A percentile compares a stretch with the other conserved stretches of the same genome.
These are phyloP conservation scores for Muricea muricata DNA, from an alignment of 92 coral and sea anemone genomes.

Conservation along the genomic window DNA sequence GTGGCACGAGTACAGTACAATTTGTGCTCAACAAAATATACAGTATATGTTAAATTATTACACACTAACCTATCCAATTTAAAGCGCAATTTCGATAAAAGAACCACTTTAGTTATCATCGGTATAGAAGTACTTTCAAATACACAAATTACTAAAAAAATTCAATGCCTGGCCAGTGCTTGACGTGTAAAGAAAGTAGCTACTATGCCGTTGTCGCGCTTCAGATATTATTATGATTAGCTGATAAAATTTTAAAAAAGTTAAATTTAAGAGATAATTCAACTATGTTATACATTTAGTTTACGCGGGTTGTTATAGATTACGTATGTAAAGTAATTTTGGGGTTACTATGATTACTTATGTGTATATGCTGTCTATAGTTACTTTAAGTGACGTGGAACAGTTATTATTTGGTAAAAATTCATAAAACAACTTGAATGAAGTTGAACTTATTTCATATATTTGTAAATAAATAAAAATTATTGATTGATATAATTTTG, in stretches of 20 bases:
- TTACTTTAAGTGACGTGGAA: constrained; percentile 14
- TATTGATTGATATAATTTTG: not conserved
- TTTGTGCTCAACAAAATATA: not conserved
- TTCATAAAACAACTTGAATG: constrained; percentile 18
- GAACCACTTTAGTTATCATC: not conserved
- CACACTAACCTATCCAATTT: not conserved
- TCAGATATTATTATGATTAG: not conserved
- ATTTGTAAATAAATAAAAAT: constrained; percentile 10
- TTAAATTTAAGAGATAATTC: not conserved
- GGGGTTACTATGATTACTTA: constrained; percentile 6
- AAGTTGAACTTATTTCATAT: not conserved
- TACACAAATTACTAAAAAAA: no score
- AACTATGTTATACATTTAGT: not conserved
- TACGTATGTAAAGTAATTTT: constrained; percentile 14
- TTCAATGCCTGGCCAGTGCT: no score
- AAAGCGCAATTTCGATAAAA: constrained; percentile 9
- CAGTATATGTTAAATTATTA: not conserved
- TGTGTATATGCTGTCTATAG: not conserved
- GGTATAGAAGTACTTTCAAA: not conserved
- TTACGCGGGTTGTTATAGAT: not conserved
- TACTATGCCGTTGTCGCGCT: not conserved
- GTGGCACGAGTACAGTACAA: not conserved
- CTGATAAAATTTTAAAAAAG: not conserved
- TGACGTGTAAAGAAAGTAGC: no score
- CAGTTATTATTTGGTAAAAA: constrained; percentile 20